phyloP scores from a whole-genome alignment of 2,797 vertebrate genomes.

The Uromys caudimaculatus region DNA sequence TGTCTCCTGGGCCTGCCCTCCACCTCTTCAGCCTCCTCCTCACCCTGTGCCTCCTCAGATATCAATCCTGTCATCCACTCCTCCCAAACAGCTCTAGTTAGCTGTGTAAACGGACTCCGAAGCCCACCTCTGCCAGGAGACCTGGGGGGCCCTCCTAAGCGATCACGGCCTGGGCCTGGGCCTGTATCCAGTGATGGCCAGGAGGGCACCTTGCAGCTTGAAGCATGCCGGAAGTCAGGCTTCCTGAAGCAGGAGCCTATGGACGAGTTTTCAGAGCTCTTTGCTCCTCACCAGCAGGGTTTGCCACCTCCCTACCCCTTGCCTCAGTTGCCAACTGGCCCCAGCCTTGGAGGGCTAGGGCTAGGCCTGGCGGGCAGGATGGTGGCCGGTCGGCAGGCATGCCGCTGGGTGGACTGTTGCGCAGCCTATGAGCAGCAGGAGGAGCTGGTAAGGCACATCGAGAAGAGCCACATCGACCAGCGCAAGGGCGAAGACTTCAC shows the following conservation, averaged over 20 bases:
- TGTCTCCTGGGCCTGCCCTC: slow-evolving; percentile 91
- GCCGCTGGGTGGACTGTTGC: slow-evolving; percentile 99
- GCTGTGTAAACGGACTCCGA: slow-evolving; percentile 93
- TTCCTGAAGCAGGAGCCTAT: slow-evolving; percentile 96
- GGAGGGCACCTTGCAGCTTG: slow-evolving; percentile 90
- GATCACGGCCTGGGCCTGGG: slow-evolving; percentile 88
- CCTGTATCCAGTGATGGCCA: slow-evolving; percentile 84
- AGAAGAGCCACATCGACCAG: slow-evolving; percentile 99
- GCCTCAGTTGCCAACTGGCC: slow-evolving; percentile 90
- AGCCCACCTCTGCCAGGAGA: slow-evolving; percentile 80
- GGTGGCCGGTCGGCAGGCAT: slow-evolving; percentile 93
- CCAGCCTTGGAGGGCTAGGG: slow-evolving; percentile 84
- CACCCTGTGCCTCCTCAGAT: slow-evolving; percentile 88
- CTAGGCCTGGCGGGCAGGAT: slow-evolving; percentile 80
- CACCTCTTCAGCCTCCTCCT: slow-evolving; percentile 90
- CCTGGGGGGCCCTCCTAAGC: slow-evolving; percentile 85
- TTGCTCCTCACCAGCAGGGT: slow-evolving; percentile 89
- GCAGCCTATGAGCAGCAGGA: slow-evolving; percentile 98
- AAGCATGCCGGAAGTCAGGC: slow-evolving; percentile 89
- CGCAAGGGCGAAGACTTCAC: slow-evolving; percentile 99
- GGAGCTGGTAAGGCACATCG: slow-evolving; percentile 98
- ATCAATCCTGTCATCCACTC: slow-evolving; percentile 93
- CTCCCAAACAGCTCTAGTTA: slow-evolving; percentile 94
- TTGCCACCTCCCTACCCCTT: slow-evolving; percentile 97
- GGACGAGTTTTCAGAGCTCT: slow-evolving; percentile 91